Conservation (phyloP, 53 echinoderm and acorn worm species). For the Apostichopus leukothele region DNA sequence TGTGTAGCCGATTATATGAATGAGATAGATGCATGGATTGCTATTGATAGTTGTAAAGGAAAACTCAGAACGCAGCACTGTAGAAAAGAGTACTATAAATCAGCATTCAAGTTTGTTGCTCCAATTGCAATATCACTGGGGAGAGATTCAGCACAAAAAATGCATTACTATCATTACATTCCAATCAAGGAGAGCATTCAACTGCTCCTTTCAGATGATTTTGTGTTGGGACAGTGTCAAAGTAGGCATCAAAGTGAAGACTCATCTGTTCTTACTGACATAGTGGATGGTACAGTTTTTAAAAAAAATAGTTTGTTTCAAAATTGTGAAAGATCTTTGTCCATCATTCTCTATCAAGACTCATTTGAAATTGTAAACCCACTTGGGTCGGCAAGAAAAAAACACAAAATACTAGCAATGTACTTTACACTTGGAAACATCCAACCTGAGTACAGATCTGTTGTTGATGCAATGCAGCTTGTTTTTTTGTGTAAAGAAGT, state of each 20-base stretch:
- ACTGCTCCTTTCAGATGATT: slow-evolving; percentile 4
- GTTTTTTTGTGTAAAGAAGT: slow-evolving; percentile 48
- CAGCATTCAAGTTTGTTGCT: slow-evolving; percentile 33
- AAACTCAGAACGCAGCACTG: slow-evolving; percentile 30
- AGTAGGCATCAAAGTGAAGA: not conserved
- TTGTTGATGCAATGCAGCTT: slow-evolving; percentile 51
- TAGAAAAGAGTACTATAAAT: slow-evolving; percentile 22
- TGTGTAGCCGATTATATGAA: not conserved
- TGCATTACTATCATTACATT: slow-evolving; percentile 41
- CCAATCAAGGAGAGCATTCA: slow-evolving; percentile 34
- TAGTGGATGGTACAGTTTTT: not conserved
- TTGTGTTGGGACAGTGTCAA: slow-evolving; percentile 13
- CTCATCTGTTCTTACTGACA: not conserved
- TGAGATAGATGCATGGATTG: slow-evolving; percentile 24
- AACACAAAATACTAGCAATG: slow-evolving; percentile 44
- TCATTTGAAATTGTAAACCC: slow-evolving; percentile 57
- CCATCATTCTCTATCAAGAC: slow-evolving; percentile 53
- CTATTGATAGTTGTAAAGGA: slow-evolving; percentile 8
- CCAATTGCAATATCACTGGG: not conserved
- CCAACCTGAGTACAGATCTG: slow-evolving; percentile 44
- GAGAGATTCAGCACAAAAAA: slow-evolving; percentile 31
- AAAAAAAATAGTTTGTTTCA: slow-evolving; percentile 26
- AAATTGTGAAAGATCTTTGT: slow-evolving; percentile 8
- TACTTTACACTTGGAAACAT: slow-evolving; percentile 48
- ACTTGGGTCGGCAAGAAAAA: slow-evolving; percentile 52